Base-by-base conservation (phyloP, 2,888 invertebrate genomes). In the Machimus rusticus region DNA sequence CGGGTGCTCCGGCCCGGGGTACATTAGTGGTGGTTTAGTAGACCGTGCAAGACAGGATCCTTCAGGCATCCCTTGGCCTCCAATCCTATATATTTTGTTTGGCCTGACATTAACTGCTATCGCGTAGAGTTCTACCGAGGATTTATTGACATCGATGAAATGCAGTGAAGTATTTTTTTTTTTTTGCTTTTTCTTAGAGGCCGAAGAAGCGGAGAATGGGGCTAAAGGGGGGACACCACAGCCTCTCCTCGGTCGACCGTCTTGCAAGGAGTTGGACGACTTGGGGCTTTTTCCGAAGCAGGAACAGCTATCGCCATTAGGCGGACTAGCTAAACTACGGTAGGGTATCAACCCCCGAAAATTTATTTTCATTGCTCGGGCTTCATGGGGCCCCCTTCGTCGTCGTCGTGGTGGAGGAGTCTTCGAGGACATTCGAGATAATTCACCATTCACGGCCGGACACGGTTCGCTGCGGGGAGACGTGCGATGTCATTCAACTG, bases 71-170 rank as follows among this genome's bases (percentile, higher is more conserved):
- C 82, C 46, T 86, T 77, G 86, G 77, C 76, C 86, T 77, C 76
- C 34, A 86, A 51, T 77, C 77, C 91, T 91, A 92, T 92, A 92
- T 93, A 93, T 92, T 93, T 92, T 91, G 91, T 90, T 91, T 91
- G 91, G 92, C 91, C 92, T 93, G 92, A 93, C 93, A 92, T 92
- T 93, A 92, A 93, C 93, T 93, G 92, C 93, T 93, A 93, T 93
- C 93, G 92, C 90, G 89, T 89, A 89, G 89, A 89, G 90, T 89
- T 87, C 89, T 89, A 89, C 89, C 89, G 89, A 90, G 89, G 92
- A 93, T 93, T 92, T 93, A 93, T 92, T 92, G 92, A 92, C 92
- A 92, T 90, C 90, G 89, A 89, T 90, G 90, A 90, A 90, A 90
- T 90, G 90, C 88, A 88, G 88, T 87, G 84, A 88, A 87, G 88